A percentile compares a stretch with the other conserved stretches of the same genome.
Conservation (phyloP, 2,888 invertebrate species). For the Pteria penguin region DNA sequence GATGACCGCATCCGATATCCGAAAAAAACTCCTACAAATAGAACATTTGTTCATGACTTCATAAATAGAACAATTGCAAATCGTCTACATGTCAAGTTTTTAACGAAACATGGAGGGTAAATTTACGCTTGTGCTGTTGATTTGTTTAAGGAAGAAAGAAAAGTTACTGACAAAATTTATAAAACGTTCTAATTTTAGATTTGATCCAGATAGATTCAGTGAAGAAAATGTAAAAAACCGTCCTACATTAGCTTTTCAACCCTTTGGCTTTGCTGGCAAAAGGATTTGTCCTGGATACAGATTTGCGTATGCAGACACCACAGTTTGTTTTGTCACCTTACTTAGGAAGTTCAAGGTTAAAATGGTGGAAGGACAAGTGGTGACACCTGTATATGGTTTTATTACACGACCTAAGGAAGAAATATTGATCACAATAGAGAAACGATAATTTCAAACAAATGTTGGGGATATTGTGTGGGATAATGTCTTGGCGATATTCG, state of each 20-base stretch:
- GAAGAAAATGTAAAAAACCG: constrained; percentile 61
- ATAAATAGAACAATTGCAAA: too few species aligned
- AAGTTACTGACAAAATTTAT: too few species aligned
- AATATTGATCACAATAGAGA: constrained; percentile 75
- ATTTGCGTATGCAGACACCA: constrained; percentile 72
- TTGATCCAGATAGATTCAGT: constrained; percentile 78
- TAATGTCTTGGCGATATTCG: too few species aligned
- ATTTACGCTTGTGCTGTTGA: too few species aligned
- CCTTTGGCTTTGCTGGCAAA: constrained; percentile 80
- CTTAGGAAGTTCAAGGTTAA: constrained; percentile 72
- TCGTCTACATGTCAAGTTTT: too few species aligned
- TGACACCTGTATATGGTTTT: constrained; percentile 74
- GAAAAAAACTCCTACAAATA: too few species aligned
- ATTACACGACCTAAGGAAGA: constrained; percentile 79
- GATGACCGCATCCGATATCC: too few species aligned
- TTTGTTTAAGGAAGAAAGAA: too few species aligned
- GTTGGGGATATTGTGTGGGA: too few species aligned
- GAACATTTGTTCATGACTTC: too few species aligned
- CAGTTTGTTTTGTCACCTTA: constrained; percentile 68
- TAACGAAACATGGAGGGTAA: too few species aligned
- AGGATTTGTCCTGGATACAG: constrained; percentile 72
- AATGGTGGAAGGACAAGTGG: constrained; percentile 76
- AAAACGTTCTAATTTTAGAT: constrained; percentile 71
- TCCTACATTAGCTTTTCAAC: constrained; percentile 71
- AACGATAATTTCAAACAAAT: too few species aligned